Percentiles rank a stretch among this genome's conserved stretches.
Conservation (phyloP, 2,797 vertebrate genomes). For the Dendrocincla tyrannina region DNA sequence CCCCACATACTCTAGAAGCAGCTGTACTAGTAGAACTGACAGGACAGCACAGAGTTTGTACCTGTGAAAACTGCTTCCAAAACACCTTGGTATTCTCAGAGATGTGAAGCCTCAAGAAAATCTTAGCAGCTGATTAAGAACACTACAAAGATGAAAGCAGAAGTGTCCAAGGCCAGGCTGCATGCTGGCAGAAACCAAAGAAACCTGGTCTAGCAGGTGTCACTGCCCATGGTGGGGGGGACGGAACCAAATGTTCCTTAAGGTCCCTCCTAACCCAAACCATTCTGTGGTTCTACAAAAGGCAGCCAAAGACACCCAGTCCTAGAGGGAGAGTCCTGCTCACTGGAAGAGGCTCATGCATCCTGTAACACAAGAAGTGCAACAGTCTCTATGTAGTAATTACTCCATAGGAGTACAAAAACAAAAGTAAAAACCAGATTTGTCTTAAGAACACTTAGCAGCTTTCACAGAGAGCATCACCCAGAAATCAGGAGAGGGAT, state of each 20-base stretch:
- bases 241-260: neutral
- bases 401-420: neutral
- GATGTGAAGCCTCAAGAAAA: neutral
- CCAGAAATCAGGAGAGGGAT: neutral
- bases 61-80: neutral
- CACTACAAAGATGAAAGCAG: neutral
- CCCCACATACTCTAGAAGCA: neutral
- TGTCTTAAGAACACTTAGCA: accelerated
- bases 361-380: neutral
- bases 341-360: neutral
- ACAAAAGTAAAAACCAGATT: neutral
- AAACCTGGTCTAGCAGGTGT: neutral
- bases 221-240: neutral
- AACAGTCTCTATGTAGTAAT: neutral
- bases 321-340: neutral
- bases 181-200: neutral
- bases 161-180: neutral
- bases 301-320: neutral
- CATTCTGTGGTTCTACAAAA: neutral
- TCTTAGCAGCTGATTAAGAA: neutral
- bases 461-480: neutral
- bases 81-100: neutral
- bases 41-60: neutral
- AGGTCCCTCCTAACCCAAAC: neutral
- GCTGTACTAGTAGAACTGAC: neutral